These are phyloP conservation scores for Seriola aureovittata DNA, from an alignment of 2,113 vertebrate species.

Conservation along the genomic window DNA sequence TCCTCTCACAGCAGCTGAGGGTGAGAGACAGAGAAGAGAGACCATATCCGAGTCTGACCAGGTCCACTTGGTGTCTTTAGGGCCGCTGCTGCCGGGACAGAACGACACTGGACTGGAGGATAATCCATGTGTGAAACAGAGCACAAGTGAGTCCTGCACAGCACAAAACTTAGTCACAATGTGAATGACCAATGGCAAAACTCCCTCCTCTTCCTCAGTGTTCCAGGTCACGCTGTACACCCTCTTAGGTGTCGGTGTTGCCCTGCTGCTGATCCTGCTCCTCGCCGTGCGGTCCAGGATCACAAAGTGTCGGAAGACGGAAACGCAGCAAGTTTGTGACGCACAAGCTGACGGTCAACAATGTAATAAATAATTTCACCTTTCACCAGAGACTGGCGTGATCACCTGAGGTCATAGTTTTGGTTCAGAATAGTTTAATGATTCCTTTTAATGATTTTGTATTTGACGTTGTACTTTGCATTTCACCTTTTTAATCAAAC, in stretches of 20 bases:
- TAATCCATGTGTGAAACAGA: constrained; percentile 6
- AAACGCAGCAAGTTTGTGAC: not conserved
- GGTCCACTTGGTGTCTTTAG: constrained; percentile 67
- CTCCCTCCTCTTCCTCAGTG: constrained; percentile 43
- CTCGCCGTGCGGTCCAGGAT: not conserved
- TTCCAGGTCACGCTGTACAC: constrained; percentile 45
- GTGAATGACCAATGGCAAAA: not conserved
- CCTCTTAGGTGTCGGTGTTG: constrained; percentile 39
- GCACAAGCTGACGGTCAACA: constrained; percentile 8
- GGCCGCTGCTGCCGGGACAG: constrained; percentile 65
- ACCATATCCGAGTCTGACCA: not conserved
- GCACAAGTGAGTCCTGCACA: constrained; percentile 21
- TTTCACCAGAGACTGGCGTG: not conserved
- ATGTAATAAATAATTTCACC: constrained; percentile 61
- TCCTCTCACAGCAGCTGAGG: constrained; percentile 61
- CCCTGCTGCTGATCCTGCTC: constrained; percentile 53
- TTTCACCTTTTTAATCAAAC: not conserved
- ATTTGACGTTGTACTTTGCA: not conserved
- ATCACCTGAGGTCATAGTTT: not conserved
- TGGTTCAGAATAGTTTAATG: not conserved
- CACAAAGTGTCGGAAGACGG: constrained; percentile 32
- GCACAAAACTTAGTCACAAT: not conserved
- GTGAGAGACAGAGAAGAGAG: constrained; percentile 59
- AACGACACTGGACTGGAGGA: constrained; percentile 37
- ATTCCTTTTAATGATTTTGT: not conserved